A percentile compares a stretch with the other conserved stretches of the same genome.
Evolutionary conservation across 2,797 vertebrate species (phyloP).

Genomic region (Clarias fuscus): DNA sequence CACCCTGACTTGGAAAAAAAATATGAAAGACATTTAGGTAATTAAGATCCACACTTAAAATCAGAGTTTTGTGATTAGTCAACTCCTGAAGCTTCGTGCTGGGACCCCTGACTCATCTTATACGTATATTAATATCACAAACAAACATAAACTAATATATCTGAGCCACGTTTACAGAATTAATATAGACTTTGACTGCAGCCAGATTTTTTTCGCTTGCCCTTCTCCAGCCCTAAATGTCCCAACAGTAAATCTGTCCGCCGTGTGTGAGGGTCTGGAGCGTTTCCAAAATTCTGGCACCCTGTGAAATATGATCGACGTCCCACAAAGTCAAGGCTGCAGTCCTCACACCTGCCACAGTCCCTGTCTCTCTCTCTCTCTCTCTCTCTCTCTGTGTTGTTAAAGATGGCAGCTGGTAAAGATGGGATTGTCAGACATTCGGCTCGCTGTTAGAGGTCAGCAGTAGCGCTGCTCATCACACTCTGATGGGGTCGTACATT

Average conservation of each 20-base stretch:
- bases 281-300: constrained; percentile 17
- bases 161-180: background rate
- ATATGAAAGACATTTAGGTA: background rate
- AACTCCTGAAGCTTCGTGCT: background rate
- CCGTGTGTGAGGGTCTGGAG: background rate
- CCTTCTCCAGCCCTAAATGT: background rate
- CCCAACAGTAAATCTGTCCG: background rate
- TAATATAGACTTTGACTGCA: background rate
- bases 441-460: background rate
- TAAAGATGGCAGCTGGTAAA: constrained; percentile 3
- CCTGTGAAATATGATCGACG: constrained; percentile 40
- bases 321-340: constrained; percentile 4
- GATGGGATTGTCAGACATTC: background rate
- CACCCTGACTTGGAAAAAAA: background rate
- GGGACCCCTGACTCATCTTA: background rate
- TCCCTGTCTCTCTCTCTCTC: too few relatives aligned
- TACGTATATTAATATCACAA: background rate
- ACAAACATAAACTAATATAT: background rate
- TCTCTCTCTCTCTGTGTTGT: background rate
- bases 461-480: background rate
- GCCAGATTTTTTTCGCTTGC: background rate
- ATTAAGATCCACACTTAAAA: background rate
- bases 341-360: background rate
- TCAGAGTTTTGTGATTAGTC: too few relatives aligned
- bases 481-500: background rate